phyloP scores from a whole-genome alignment of 2,113 vertebrate genomes.

The Mormoops blainvillei region DNA sequence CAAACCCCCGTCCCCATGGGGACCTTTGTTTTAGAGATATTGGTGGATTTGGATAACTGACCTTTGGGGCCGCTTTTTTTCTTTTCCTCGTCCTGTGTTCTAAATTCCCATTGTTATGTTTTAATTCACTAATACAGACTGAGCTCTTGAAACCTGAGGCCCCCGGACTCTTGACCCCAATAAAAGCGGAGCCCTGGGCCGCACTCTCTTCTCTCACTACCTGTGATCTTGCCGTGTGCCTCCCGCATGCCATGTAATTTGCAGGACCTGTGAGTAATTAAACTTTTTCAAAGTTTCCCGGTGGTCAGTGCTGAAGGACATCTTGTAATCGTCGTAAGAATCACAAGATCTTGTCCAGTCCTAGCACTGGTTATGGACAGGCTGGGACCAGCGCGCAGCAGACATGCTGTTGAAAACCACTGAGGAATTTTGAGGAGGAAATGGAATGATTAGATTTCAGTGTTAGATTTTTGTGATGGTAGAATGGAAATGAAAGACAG shows the following conservation, averaged over 20 bases:
- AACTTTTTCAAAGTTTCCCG: not conserved
- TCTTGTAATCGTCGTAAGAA: not conserved
- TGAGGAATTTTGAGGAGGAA: not conserved
- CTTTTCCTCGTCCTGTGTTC: not conserved
- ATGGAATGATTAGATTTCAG: not conserved
- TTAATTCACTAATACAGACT: not conserved
- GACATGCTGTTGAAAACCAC: not conserved
- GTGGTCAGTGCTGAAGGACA: not conserved
- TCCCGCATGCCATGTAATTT: not conserved
- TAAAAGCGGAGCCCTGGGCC: not conserved
- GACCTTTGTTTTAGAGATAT: not conserved
- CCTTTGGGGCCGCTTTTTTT: not conserved
- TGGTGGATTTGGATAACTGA: not conserved
- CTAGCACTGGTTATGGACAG: too few species aligned
- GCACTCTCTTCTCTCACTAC: not conserved
- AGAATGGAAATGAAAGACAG: not conserved
- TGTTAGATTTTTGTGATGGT: not conserved
- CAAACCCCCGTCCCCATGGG: not conserved
- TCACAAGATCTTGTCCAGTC: not conserved
- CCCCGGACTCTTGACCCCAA: not conserved
- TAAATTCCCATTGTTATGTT: not conserved
- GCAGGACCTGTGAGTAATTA: not conserved
- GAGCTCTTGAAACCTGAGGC: not conserved
- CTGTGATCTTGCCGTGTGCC: not conserved
- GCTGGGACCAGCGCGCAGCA: not conserved